Percentiles rank a stretch among this genome's conserved stretches.
Evolutionary conservation across 2,113 vertebrate genomes (phyloP).

Genomic region (Microtus oregoni): DNA sequence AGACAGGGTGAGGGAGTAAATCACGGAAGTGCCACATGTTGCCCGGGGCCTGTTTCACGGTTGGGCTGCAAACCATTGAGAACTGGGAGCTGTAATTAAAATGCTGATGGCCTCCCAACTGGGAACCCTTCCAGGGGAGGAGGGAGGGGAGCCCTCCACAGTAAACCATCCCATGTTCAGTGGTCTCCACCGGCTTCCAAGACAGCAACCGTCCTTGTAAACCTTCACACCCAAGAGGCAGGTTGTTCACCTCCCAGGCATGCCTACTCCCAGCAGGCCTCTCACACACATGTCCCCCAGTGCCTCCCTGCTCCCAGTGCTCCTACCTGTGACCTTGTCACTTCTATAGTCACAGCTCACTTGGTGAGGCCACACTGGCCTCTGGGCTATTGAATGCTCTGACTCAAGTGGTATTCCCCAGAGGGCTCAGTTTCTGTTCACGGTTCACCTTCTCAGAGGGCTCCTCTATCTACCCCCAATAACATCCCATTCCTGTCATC

Average conservation of each 20-base stretch:
- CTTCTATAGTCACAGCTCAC: neutral
- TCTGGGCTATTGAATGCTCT: neutral
- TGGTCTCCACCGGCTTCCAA: neutral
- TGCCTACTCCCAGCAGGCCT: neutral
- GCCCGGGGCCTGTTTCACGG: slow-evolving; percentile 69
- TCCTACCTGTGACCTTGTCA: neutral
- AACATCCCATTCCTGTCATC: neutral
- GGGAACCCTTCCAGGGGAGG: neutral
- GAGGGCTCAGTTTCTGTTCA: neutral
- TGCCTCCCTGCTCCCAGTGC: neutral
- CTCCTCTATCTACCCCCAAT: neutral
- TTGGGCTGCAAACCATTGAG: slow-evolving; percentile 58
- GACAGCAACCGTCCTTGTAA: neutral
- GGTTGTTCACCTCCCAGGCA: neutral
- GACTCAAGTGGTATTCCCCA: neutral
- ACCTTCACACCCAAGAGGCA: neutral
- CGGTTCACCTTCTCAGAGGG: neutral
- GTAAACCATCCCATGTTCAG: neutral
- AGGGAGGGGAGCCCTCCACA: neutral
- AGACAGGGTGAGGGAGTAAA: slow-evolving; percentile 62
- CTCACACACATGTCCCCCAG: no score
- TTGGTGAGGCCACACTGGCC: neutral
- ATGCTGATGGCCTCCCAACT: slow-evolving; percentile 62
- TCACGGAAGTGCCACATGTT: slow-evolving; percentile 59
- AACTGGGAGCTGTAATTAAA: slow-evolving; percentile 56